These are phyloP conservation scores for Coturnix japonica DNA, from an alignment of 2,113 vertebrate species.

Conservation along the genomic window DNA sequence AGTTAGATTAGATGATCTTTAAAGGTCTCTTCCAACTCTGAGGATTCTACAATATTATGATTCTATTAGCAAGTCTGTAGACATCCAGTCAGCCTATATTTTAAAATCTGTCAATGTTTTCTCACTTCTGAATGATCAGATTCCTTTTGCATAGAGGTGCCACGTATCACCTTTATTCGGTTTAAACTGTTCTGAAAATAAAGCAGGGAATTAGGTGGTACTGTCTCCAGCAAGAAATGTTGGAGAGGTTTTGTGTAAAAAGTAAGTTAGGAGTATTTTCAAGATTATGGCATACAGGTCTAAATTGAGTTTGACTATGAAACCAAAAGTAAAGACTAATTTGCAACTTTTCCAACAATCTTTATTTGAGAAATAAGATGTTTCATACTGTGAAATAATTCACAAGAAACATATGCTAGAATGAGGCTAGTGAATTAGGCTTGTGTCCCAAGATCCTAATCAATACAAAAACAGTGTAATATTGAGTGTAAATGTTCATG, in stretches of 20 bases:
- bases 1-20: too few species aligned
- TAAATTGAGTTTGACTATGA: not conserved
- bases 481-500: not conserved
- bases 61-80: not conserved
- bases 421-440: not conserved
- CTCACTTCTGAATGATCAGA: not conserved
- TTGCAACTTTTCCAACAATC: not conserved
- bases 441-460: not conserved
- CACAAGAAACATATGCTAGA: not conserved
- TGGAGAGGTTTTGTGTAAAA: not conserved
- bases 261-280: not conserved
- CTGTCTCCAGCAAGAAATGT: not conserved
- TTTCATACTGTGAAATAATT: not conserved
- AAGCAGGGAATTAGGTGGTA: not conserved
- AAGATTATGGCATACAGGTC: not conserved
- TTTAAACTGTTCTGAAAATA: not conserved
- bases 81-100: not conserved
- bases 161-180: not conserved
- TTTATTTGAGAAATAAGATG: not conserved
- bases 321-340: not conserved
- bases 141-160: not conserved
- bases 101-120: not conserved
- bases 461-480: not conserved
- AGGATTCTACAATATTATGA: too few species aligned
- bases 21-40: too few species aligned